A percentile compares a stretch with the other conserved stretches of the same genome.
Conservation (phyloP, 2,797 vertebrate genomes). For the Sardinella longiceps region DNA sequence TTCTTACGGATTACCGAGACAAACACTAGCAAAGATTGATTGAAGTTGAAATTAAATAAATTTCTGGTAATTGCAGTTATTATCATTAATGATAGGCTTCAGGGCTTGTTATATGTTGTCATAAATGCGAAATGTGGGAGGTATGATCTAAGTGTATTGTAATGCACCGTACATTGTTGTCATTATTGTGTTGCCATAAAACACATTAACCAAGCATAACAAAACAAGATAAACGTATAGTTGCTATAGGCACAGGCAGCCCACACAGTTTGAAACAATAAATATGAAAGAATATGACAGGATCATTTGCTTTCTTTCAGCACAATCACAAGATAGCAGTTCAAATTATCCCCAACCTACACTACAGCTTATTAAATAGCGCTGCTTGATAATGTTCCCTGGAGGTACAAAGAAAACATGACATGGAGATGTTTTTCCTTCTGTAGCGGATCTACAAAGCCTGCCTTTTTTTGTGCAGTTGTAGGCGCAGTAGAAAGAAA, state of each 20-base stretch:
- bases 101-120: conserved; percentile 4
- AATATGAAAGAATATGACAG: background rate
- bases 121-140: background rate
- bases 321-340: background rate
- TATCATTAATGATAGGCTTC: conserved; percentile 16
- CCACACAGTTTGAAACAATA: background rate
- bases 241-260: background rate
- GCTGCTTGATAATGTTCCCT: background rate
- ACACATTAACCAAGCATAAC: conserved; percentile 7
- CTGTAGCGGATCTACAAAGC: background rate
- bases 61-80: conserved; percentile 13
- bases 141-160: conserved; percentile 15
- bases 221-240: background rate
- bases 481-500: background rate
- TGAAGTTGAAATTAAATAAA: conserved; percentile 1
- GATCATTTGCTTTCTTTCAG: background rate
- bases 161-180: conserved; percentile 12
- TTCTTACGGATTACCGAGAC: background rate
- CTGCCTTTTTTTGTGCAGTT: too few species aligned
- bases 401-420: background rate
- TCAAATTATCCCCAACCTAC: background rate
- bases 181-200: conserved; percentile 20
- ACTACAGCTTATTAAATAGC: background rate
- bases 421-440: background rate
- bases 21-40: conserved; percentile 9